Conservation (phyloP, 2,888 invertebrate genomes). For the Lasioglossum lativentre region DNA sequence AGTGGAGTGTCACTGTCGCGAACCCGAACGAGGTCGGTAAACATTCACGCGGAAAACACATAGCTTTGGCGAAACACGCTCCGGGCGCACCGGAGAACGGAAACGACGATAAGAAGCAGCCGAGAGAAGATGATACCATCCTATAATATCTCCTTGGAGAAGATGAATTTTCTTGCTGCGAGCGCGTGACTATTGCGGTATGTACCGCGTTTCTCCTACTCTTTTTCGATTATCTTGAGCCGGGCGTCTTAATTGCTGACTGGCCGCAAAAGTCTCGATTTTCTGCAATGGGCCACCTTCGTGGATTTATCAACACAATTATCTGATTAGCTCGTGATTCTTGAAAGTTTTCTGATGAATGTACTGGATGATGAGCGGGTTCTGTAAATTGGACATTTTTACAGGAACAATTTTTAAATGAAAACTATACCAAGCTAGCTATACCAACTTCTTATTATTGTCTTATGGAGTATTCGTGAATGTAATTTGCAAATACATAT, state of each 20-base stretch:
- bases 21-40: not conserved
- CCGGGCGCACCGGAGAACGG: not conserved
- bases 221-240: not conserved
- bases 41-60: slow-evolving; percentile 9
- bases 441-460: not conserved
- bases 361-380: not conserved
- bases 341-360: not conserved
- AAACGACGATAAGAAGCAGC: slow-evolving; percentile 19
- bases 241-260: slow-evolving; percentile 3
- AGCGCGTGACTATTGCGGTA: not conserved
- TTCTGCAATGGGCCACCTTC: not conserved
- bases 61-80: slow-evolving; percentile 1
- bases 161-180: slow-evolving; percentile 17
- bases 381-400: not conserved
- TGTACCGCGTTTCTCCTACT: not conserved
- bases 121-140: slow-evolving; percentile 9
- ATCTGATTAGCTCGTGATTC: not conserved
- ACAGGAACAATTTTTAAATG: not conserved
- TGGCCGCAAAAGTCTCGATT: not conserved
- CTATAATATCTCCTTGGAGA: not conserved
- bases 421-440: not conserved
- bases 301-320: not conserved
- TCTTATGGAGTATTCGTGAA: not conserved
- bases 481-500: not conserved
- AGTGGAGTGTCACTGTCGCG: not conserved